Evolutionary conservation across 2,888 invertebrate genomes (phyloP).

Genomic region (Synanthedon tipuliformis): DNA sequence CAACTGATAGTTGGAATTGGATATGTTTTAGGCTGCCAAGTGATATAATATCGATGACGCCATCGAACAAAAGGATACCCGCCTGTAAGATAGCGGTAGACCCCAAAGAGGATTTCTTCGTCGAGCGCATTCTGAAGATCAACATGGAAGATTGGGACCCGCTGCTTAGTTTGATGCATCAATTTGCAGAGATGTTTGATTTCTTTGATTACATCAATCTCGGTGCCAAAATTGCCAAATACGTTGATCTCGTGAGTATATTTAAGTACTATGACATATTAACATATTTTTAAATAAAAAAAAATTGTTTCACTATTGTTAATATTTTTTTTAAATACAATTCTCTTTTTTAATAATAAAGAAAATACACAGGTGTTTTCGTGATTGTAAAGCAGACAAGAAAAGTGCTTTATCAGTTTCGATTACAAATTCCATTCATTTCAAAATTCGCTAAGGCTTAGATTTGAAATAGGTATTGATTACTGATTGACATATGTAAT

Average conservation of each 20-base stretch:
- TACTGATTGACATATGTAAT: too few relatives aligned
- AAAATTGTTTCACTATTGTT: too few relatives aligned
- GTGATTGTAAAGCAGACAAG: too few relatives aligned
- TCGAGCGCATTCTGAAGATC: slow-evolving; percentile 28
- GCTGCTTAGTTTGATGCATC: slow-evolving; percentile 31
- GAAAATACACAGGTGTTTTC: too few relatives aligned
- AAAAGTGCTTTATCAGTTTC: too few relatives aligned
- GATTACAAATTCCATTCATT: too few relatives aligned
- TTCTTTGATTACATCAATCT: slow-evolving; percentile 33
- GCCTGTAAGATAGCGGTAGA: slow-evolving; percentile 10
- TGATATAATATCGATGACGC: slow-evolving; percentile 9
- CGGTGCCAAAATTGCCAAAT: slow-evolving; percentile 46
- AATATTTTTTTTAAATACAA: too few relatives aligned
- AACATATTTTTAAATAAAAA: too few relatives aligned
- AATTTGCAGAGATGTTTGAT: slow-evolving; percentile 40
- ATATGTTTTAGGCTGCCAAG: slow-evolving; percentile 24
- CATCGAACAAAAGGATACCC: slow-evolving; percentile 31
- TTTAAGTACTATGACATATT: too few relatives aligned
- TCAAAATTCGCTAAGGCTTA: too few relatives aligned
- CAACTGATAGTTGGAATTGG: neutral
- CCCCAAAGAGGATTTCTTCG: slow-evolving; percentile 35
- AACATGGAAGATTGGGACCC: slow-evolving; percentile 40
- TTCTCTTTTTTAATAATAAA: too few relatives aligned
- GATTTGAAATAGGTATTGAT: too few relatives aligned
- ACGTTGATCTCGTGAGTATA: slow-evolving; percentile 44